These are phyloP conservation scores for Hirtodrosophila cameraria DNA, from an alignment of 2,888 invertebrate species.

Conservation along the genomic window DNA sequence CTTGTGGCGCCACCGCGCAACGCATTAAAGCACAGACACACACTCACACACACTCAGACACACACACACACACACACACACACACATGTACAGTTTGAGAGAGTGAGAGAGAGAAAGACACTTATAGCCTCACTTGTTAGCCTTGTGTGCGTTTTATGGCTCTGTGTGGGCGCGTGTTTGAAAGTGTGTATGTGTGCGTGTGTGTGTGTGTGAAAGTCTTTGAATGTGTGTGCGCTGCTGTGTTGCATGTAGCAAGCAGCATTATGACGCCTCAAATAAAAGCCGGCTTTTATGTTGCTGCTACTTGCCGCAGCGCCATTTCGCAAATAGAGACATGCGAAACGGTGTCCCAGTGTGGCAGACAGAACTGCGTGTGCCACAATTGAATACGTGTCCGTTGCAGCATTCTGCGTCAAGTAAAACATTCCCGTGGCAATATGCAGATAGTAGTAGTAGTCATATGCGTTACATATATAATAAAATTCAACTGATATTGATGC, in stretches of 20 bases:
- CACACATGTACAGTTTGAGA: neutral
- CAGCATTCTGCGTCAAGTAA: slow-evolving; percentile 38
- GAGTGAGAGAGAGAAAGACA: slow-evolving; percentile 17
- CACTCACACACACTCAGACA: slow-evolving; percentile 12
- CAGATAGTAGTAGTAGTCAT: neutral
- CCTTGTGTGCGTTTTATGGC: slow-evolving; percentile 54
- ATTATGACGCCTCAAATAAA: slow-evolving; percentile 75
- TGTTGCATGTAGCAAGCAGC: slow-evolving; percentile 74
- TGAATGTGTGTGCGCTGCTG: slow-evolving; percentile 14
- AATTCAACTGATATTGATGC: neutral
- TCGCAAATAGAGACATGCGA: slow-evolving; percentile 61
- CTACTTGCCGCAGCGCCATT: slow-evolving; percentile 17
- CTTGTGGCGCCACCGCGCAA: slow-evolving; percentile 17
- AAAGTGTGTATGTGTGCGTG: slow-evolving; percentile 23
- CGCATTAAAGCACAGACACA: slow-evolving; percentile 25
- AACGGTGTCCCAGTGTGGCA: neutral
- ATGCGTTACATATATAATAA: slow-evolving; percentile 8
- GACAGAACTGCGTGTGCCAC: slow-evolving; percentile 37
- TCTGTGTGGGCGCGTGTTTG: slow-evolving; percentile 26
- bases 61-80: slow-evolving; percentile 21
- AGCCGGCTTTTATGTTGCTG: slow-evolving; percentile 63
- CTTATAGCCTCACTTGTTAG: slow-evolving; percentile 48
- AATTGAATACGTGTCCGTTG: slow-evolving; percentile 55
- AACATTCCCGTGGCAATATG: slow-evolving; percentile 19
- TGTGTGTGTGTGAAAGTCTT: slow-evolving; percentile 9